These are phyloP conservation scores for Oscheius sp. DNA, from an alignment of 1,140 invertebrate species.

Conservation along the genomic window DNA sequence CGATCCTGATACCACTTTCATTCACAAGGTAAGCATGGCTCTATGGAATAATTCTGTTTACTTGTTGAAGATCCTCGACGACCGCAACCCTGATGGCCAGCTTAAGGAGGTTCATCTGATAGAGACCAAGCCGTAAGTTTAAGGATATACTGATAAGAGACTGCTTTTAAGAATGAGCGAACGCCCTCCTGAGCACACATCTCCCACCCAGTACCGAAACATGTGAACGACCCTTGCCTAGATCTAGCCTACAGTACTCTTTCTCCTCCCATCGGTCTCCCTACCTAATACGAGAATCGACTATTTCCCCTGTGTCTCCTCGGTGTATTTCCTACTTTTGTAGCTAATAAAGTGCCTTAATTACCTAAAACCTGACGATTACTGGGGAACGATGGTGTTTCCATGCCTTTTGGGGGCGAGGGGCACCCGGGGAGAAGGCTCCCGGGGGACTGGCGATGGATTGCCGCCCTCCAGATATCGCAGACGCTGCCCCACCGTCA, in stretches of 20 bases:
- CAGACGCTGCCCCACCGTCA: not conserved
- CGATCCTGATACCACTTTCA: constrained; percentile 22
- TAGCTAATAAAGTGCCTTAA: not conserved
- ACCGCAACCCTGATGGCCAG: constrained; percentile 14
- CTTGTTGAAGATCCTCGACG: constrained; percentile 10
- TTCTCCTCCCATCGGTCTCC: not conserved
- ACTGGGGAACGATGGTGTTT: not conserved
- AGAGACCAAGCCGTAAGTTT: constrained; percentile 21
- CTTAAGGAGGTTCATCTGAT: constrained; percentile 21
- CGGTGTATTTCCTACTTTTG: no score
- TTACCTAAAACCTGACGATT: no score
- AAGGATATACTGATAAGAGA: not conserved
- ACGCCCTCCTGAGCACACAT: not conserved
- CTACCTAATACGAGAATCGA: not conserved
- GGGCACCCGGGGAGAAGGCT: not conserved
- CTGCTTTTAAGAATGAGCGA: constrained; percentile 3
- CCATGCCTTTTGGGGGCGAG: not conserved
- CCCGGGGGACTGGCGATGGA: not conserved
- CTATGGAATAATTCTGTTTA: not conserved
- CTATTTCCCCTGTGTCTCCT: no score
- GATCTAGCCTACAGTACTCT: not conserved
- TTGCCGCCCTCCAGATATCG: not conserved
- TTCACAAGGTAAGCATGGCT: not conserved
- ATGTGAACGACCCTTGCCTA: no score
- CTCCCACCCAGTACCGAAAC: constrained; percentile 11